Evolutionary conservation across 1,140 invertebrate species (phyloP), one percentile per base, ranked within the genome.

Genomic region (Pachyrhynchus sulphureomaculatus): DNA sequence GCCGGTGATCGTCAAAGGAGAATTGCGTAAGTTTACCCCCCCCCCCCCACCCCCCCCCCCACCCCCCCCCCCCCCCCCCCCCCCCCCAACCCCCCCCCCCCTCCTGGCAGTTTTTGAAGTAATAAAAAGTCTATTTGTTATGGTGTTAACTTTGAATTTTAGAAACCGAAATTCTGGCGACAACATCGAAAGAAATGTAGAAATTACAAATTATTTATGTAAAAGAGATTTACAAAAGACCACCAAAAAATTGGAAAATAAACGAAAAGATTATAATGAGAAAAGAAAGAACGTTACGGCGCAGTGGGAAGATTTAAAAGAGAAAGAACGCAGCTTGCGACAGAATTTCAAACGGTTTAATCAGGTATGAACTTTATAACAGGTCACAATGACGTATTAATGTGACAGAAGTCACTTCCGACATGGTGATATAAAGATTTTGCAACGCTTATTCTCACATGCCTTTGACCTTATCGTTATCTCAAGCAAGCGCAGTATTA

Each of bases 331-430:
- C 4, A 24, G 21, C 26, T 57, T 67, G 12, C 48, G 55, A 26
- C 21, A 63, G 15, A 63, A 54, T 12, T 67, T 67, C 26, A 57
- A 63, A 33, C 13, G 37, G 49, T 63, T 67, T 42, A 59, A 61
- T 21, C 23, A 63, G 39, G 65, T 63, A 49, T 17, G 1, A 21
- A 21, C 17, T 9, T 15, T 26, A 4, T 26, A n/a, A n/a, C n/a
- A n/a, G n/a, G n/a, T n/a, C n/a, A n/a, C n/a, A n/a, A n/a, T n/a
- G n/a, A n/a, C n/a, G n/a, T n/a, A n/a, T n/a, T n/a, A n/a, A n/a
- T n/a, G n/a, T n/a, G n/a, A n/a, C n/a, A n/a, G n/a, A n/a, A n/a
- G n/a, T n/a, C n/a, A n/a, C n/a, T n/a, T n/a, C n/a, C n/a, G n/a
- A n/a, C n/a, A n/a, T n/a, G n/a, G n/a, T n/a, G n/a, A n/a, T n/a